Evolutionary conservation across 2,113 vertebrate species (phyloP).

Genomic region (Beaufortia kweichowensis): DNA sequence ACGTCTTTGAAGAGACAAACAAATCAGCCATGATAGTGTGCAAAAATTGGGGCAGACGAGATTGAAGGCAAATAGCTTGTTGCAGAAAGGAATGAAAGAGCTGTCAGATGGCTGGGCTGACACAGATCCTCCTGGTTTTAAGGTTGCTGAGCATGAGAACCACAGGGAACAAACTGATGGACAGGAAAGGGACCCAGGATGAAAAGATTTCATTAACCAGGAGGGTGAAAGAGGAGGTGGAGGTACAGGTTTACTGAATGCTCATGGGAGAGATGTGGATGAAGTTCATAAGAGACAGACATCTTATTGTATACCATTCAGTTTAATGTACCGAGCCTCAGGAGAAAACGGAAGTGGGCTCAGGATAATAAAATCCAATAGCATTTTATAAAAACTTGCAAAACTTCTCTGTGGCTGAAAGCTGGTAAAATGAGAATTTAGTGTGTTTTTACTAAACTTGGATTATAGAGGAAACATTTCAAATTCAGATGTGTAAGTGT

Average conservation of each 20-base stretch:
- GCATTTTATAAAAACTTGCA: neutral
- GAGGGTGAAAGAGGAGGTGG: neutral
- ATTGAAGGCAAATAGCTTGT: slow-evolving; percentile 41
- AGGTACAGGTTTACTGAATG: neutral
- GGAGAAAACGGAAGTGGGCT: neutral
- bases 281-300: neutral
- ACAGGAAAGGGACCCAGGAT: slow-evolving; percentile 28
- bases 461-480: neutral
- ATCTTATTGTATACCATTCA: neutral
- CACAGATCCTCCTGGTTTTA: slow-evolving; percentile 27
- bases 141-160: neutral
- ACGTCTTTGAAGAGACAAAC: neutral
- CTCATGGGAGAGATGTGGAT: slow-evolving; percentile 7
- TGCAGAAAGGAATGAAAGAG: slow-evolving; percentile 20
- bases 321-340: slow-evolving; percentile 7
- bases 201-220: slow-evolving; percentile 37
- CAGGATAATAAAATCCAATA: neutral
- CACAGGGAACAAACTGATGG: slow-evolving; percentile 14
- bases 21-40: slow-evolving; percentile 28
- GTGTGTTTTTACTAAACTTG: neutral
- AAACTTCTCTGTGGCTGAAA: neutral
- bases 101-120: slow-evolving; percentile 31
- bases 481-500: neutral
- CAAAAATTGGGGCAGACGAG: slow-evolving; percentile 18
- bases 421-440: neutral